Conservation (phyloP, 1,140 invertebrate genomes). For the Diprion similis region DNA sequence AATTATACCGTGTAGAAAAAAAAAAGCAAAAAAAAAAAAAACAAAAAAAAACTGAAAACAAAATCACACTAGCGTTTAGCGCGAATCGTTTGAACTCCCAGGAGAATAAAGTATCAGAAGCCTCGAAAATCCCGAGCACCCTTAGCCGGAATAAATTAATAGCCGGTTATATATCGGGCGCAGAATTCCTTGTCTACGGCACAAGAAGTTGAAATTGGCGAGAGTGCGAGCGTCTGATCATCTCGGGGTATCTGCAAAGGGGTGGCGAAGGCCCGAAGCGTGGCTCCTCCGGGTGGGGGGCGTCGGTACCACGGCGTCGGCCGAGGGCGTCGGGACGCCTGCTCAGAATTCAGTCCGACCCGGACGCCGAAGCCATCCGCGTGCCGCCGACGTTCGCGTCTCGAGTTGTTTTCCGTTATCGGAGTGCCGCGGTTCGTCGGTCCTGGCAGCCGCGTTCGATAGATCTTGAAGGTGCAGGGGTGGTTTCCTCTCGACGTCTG, state of each 20-base stretch:
- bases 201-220: not conserved
- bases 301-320: slow-evolving; percentile 41
- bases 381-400: slow-evolving; percentile 21
- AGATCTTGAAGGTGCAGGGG: not conserved
- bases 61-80: too few relatives aligned
- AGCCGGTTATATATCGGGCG: too few relatives aligned
- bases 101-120: too few relatives aligned
- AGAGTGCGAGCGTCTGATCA: too few relatives aligned
- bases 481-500: slow-evolving; percentile 26
- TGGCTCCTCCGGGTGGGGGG: slow-evolving; percentile 49
- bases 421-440: not conserved
- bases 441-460: not conserved
- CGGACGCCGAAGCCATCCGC: slow-evolving; percentile 56
- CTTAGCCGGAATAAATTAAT: too few relatives aligned
- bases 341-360: slow-evolving; percentile 49
- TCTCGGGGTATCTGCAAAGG: slow-evolving; percentile 18
- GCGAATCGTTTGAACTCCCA: too few relatives aligned
- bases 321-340: slow-evolving; percentile 33
- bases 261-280: slow-evolving; percentile 44
- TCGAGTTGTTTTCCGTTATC: not conserved
- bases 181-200: too few relatives aligned
- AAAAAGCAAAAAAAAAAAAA: too few relatives aligned
- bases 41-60: too few relatives aligned
- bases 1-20: too few relatives aligned
- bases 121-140: too few relatives aligned